These are phyloP conservation scores for Rhea americana DNA, from an alignment of 2,113 vertebrate species.

Conservation along the genomic window DNA sequence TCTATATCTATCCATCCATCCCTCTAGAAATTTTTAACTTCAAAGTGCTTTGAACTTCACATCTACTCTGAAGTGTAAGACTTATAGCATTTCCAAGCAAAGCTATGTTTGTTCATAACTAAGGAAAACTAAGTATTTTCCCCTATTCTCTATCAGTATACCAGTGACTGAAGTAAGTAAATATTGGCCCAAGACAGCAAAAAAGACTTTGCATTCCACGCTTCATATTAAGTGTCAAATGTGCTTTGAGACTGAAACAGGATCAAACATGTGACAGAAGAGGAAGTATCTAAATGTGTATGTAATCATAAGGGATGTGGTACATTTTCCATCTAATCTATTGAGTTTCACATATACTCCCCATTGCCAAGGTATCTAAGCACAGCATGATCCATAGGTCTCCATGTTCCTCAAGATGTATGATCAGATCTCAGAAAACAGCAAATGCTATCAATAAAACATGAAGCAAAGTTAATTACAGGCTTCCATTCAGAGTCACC, in stretches of 20 bases:
- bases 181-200: background rate
- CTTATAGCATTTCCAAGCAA: background rate
- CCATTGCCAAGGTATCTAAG: background rate
- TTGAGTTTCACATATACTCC: background rate
- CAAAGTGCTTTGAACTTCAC: background rate
- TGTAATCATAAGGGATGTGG: background rate
- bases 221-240: constrained; percentile 2
- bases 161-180: background rate
- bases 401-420: constrained; percentile 31
- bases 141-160: background rate
- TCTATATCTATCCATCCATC: constrained; percentile 9
- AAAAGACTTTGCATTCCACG: background rate
- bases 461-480: constrained; percentile 78
- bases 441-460: constrained; percentile 75
- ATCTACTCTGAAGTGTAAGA: background rate
- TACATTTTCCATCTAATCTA: constrained; percentile 5
- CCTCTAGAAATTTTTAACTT: background rate
- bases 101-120: background rate
- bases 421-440: constrained; percentile 56
- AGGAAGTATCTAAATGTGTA: background rate
- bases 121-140: background rate
- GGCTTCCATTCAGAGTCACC: constrained; percentile 64
- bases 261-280: background rate
- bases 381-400: constrained; percentile 39
- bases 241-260: background rate